phyloP scores from a whole-genome alignment of 2,113 vertebrate genomes.

The Orthochromis malagaraziensis region DNA sequence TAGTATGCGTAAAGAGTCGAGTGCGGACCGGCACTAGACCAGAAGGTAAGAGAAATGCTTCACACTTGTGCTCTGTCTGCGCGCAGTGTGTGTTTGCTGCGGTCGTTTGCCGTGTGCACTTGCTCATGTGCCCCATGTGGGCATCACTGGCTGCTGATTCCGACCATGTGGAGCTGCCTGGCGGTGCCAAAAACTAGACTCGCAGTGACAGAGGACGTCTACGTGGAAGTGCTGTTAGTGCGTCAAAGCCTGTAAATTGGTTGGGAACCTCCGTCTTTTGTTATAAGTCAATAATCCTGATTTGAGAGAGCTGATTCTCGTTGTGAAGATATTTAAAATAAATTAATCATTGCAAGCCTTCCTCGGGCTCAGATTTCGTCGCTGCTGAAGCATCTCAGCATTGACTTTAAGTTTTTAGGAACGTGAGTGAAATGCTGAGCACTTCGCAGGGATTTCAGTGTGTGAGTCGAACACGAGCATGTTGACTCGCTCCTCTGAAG shows the following conservation, averaged over 20 bases:
- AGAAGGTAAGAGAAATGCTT: constrained; percentile 8
- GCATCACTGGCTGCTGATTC: background rate
- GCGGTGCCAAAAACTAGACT: background rate
- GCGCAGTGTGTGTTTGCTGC: background rate
- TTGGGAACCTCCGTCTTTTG: too few species aligned
- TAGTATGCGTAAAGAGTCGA: background rate
- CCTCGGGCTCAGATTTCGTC: accelerated
- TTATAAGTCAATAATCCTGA: background rate
- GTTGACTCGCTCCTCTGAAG: background rate
- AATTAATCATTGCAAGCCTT: background rate
- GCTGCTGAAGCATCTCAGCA: background rate
- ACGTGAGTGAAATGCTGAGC: constrained; percentile 45
- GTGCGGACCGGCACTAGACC: background rate
- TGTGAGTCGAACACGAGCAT: background rate
- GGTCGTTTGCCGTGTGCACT: background rate
- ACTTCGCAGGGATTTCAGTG: background rate
- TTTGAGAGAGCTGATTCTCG: background rate
- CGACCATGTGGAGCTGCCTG: constrained; percentile 22
- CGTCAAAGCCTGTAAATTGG: background rate
- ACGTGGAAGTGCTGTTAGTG: background rate
- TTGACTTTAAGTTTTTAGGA: constrained; percentile 4
- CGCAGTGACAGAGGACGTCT: background rate
- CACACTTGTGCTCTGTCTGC: background rate
- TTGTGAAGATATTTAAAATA: background rate
- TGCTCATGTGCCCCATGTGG: background rate